Evolutionary conservation across 92 coral and sea anemone genomes (phyloP).

Genomic region (Palythoa grandis): DNA sequence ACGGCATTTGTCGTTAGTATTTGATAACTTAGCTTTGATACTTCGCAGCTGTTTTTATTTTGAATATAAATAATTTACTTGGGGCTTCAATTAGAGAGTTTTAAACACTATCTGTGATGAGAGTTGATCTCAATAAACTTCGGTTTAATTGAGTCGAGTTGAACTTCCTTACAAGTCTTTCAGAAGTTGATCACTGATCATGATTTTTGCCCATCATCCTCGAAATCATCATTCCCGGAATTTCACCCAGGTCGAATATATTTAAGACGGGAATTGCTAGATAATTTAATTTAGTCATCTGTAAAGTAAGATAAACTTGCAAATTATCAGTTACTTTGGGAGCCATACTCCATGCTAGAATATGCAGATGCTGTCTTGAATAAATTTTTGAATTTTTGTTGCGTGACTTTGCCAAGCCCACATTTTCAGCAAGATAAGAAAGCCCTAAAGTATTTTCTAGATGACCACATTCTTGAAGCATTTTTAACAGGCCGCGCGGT

Average conservation of each 20-base stretch:
- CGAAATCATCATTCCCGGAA: not conserved
- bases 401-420: conserved; percentile 32
- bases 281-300: not conserved
- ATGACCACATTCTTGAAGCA: not conserved
- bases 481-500: not conserved
- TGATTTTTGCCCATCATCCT: not conserved
- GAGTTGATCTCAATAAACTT: conserved; percentile 1
- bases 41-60: conserved; percentile 7
- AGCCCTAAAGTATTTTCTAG: not conserved
- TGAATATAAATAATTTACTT: not conserved
- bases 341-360: not conserved
- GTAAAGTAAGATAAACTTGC: not conserved
- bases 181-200: not conserved
- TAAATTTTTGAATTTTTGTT: not conserved
- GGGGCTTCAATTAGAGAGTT: not conserved
- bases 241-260: not conserved
- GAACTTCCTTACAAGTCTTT: not conserved
- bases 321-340: not conserved
- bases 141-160: not conserved
- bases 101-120: not conserved
- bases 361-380: not conserved
- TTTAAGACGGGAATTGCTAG: not conserved
- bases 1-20: not conserved
- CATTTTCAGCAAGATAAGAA: not conserved
- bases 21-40: not conserved